Conservation (phyloP, 30 jellyfish, hydroid and myxozoan species). For the Cassiopea andromeda region DNA sequence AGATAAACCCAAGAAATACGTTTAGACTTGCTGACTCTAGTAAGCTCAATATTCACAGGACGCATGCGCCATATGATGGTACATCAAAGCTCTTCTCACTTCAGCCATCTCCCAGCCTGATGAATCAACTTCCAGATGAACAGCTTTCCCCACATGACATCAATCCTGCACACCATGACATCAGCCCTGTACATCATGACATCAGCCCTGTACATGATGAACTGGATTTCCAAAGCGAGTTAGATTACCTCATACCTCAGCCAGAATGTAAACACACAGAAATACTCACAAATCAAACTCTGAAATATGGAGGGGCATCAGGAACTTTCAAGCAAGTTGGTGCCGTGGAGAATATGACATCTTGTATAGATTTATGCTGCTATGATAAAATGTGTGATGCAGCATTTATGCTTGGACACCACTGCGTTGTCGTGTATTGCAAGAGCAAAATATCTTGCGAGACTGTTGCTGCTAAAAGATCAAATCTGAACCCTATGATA, state of each 20-base stretch:
- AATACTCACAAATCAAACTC: constrained; percentile 60
- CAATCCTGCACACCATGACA: not conserved
- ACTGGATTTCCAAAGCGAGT: constrained; percentile 23
- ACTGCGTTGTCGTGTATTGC: constrained; percentile 84
- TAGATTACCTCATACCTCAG: constrained; percentile 27
- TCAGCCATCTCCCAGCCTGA: not conserved
- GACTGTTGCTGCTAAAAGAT: constrained; percentile 60
- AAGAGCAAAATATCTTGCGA: constrained; percentile 46
- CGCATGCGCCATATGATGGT: not conserved
- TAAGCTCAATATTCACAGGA: not conserved
- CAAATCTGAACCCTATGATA: constrained; percentile 49
- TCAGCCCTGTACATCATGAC: not conserved
- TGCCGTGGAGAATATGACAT: constrained; percentile 49
- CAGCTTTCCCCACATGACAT: not conserved
- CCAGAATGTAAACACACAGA: constrained; percentile 76
- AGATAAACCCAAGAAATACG: not conserved
- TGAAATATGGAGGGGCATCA: constrained; percentile 72
- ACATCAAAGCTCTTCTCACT: not conserved
- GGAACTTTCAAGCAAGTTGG: constrained; percentile 70
- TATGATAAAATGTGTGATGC: constrained; percentile 73
- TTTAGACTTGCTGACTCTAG: not conserved
- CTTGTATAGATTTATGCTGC: constrained; percentile 81
- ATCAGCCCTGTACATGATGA: constrained; percentile 30
- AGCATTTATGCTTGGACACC: constrained; percentile 76
- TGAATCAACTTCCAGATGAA: not conserved